Percentiles rank a stretch among this genome's conserved stretches.
Evolutionary conservation across 2,888 invertebrate species (phyloP).

Genomic region (Troilus luridus): DNA sequence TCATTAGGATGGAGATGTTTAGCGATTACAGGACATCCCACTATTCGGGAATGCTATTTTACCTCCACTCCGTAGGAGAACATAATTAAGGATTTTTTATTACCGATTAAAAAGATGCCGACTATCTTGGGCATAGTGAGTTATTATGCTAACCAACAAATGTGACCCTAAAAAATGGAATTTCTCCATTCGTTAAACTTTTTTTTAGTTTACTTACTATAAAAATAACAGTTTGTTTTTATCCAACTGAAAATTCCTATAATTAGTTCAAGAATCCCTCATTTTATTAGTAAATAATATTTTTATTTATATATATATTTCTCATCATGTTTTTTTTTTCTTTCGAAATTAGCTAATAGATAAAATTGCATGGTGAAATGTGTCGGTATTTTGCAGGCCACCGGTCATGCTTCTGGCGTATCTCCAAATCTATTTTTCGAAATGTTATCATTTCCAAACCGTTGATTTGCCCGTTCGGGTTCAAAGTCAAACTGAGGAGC

Average conservation of each 20-base stretch:
- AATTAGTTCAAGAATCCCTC: neutral
- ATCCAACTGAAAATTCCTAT: neutral
- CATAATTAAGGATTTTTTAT: no score
- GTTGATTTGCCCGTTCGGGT: neutral
- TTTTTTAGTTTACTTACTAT: no score
- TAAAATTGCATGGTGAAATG: neutral
- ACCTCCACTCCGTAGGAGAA: no score
- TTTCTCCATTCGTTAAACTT: no score
- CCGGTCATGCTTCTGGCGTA: neutral
- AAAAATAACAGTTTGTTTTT: neutral
- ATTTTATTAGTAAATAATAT: neutral
- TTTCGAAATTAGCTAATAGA: neutral
- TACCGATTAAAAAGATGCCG: no score
- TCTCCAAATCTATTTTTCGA: conserved; percentile 55
- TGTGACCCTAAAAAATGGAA: no score
- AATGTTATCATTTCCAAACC: conserved; percentile 50
- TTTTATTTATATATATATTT: neutral
- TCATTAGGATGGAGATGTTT: no score
- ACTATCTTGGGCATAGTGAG: no score
- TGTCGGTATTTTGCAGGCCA: conserved; percentile 9
- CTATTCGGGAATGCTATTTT: no score
- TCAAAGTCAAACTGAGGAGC: neutral
- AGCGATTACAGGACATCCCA: no score
- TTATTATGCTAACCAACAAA: no score
- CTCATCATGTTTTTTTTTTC: neutral